Conservation (phyloP, 2,888 invertebrate genomes). For the Ochlodes sylvanus region DNA sequence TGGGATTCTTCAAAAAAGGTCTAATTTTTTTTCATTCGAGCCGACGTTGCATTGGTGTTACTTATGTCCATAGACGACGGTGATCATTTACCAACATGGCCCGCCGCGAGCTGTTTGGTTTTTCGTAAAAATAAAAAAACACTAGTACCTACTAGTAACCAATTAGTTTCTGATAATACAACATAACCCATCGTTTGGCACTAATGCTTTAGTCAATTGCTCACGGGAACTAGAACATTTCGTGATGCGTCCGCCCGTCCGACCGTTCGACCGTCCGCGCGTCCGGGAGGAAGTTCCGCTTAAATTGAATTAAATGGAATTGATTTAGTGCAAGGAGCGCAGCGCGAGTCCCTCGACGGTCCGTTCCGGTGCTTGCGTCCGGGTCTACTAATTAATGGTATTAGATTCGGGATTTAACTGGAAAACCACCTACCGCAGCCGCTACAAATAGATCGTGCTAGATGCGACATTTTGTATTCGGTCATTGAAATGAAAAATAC, state of each 20-base stretch:
- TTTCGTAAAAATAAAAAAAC: no score
- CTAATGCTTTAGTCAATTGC: conserved; percentile 6
- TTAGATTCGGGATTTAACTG: conserved; percentile 75
- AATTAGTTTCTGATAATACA: no score
- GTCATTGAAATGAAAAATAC: no score
- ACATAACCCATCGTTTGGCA: not conserved
- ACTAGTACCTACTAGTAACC: no score
- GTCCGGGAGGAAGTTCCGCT: conserved; percentile 71
- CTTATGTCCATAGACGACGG: no score
- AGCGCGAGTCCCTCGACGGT: conserved; percentile 61
- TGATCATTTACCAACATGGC: no score
- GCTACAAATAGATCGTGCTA: conserved; percentile 26
- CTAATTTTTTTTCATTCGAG: no score
- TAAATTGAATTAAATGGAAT: conserved; percentile 84
- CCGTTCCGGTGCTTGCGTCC: conserved; percentile 63
- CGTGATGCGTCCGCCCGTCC: conserved; percentile 79
- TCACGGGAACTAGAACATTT: conserved; percentile 48
- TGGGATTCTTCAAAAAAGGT: no score
- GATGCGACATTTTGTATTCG: conserved; percentile 4
- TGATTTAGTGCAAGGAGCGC: conserved; percentile 74
- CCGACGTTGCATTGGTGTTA: no score
- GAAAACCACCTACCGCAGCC: conserved; percentile 61
- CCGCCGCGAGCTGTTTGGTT: no score
- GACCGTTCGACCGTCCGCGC: no score
- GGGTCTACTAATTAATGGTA: conserved; percentile 75